These are phyloP conservation scores for Novumbra hubbsi DNA, from an alignment of 2,797 vertebrate species.

Conservation along the genomic window DNA sequence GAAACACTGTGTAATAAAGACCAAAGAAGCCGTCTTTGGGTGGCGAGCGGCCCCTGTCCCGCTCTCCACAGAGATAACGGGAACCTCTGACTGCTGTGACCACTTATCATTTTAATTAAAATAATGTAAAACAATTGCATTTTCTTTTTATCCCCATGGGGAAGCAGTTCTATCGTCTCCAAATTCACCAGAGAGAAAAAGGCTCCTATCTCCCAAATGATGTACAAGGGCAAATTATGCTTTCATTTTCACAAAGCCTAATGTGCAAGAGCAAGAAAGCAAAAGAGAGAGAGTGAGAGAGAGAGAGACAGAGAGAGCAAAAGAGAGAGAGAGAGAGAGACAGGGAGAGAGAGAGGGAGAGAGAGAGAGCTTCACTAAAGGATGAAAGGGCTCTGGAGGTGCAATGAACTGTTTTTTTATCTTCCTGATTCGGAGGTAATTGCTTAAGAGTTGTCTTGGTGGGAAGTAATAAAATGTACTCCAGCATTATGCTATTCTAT, in stretches of 20 bases:
- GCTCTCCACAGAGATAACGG: slow-evolving; percentile 32
- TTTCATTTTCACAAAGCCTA: slow-evolving; percentile 16
- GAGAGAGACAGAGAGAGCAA: background rate
- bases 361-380: background rate
- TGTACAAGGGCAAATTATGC: slow-evolving; percentile 34
- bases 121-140: slow-evolving; percentile 44
- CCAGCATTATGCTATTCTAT: background rate
- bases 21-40: slow-evolving; percentile 50
- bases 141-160: slow-evolving; percentile 37
- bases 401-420: background rate
- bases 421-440: background rate
- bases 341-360: background rate
- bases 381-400: background rate
- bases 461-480: background rate
- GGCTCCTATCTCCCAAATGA: slow-evolving; percentile 27
- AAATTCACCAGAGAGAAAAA: slow-evolving; percentile 33
- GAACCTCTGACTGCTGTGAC: slow-evolving; percentile 4
- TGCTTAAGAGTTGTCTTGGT: background rate
- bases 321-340: background rate
- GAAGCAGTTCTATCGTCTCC: slow-evolving; percentile 19
- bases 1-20: slow-evolving; percentile 52
- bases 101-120: slow-evolving; percentile 61
- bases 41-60: slow-evolving; percentile 44
- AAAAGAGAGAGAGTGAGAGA: background rate
- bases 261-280: background rate